These are phyloP conservation scores for Calidris pugnax DNA, from an alignment of 2,113 vertebrate species.

Conservation along the genomic window DNA sequence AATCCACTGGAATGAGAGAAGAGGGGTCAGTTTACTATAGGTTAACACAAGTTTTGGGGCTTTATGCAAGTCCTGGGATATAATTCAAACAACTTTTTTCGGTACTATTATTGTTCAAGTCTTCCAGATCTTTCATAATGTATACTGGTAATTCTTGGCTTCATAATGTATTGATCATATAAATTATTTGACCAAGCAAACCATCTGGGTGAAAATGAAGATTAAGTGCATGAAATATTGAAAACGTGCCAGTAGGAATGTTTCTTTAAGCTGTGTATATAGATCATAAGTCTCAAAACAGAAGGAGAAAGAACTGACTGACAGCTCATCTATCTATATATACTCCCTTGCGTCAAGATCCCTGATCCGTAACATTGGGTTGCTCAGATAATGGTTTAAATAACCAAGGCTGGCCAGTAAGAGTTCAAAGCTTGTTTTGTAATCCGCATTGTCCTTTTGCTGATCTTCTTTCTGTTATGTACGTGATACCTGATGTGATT, in stretches of 20 bases:
- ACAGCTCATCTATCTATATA: background rate
- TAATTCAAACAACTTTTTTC: background rate
- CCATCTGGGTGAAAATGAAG: background rate
- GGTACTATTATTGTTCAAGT: background rate
- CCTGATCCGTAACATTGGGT: background rate
- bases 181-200: background rate
- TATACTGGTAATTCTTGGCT: background rate
- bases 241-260: background rate
- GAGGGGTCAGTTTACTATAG: background rate
- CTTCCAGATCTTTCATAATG: background rate
- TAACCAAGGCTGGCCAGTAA: background rate
- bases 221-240: background rate
- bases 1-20: slow-evolving; percentile 6
- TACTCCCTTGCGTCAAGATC: background rate
- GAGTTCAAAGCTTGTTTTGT: background rate
- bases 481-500: background rate
- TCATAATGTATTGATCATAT: background rate
- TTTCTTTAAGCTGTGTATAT: background rate
- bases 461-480: background rate
- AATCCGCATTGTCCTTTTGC: background rate
- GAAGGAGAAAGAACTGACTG: background rate
- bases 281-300: background rate
- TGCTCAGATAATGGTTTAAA: background rate
- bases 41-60: background rate
- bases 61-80: background rate